Evolutionary conservation across 1,140 invertebrate genomes (phyloP).

Genomic region (Acromyrmex echinatior): DNA sequence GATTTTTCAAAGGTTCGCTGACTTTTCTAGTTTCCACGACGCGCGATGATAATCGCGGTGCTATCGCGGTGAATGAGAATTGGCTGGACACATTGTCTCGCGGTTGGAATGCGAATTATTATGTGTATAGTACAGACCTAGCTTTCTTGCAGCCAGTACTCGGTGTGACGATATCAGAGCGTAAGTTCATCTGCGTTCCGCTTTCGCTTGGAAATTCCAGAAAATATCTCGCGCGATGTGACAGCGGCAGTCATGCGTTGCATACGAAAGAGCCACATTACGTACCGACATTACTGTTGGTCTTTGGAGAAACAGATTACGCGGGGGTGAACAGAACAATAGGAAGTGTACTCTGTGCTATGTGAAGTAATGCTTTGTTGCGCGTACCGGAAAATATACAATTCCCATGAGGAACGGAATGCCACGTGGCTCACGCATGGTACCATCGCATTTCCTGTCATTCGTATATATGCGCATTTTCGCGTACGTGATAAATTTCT

Average conservation of each 20-base stretch:
- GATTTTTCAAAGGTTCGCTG: slow-evolving; percentile 35
- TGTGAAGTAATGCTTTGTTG: slow-evolving; percentile 34
- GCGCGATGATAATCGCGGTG: slow-evolving; percentile 38
- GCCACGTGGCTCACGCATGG: slow-evolving; percentile 28
- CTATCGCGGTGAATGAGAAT: slow-evolving; percentile 32
- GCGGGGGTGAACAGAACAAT: slow-evolving; percentile 38
- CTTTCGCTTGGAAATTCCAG: slow-evolving; percentile 57
- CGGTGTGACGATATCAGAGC: slow-evolving; percentile 21
- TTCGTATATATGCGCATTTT: slow-evolving; percentile 12
- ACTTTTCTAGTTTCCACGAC: slow-evolving; percentile 38
- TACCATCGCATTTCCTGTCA: slow-evolving; percentile 16
- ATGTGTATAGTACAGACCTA: slow-evolving; percentile 24
- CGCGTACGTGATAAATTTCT: slow-evolving; percentile 33
- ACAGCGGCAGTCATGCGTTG: not conserved
- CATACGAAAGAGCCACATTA: slow-evolving; percentile 57
- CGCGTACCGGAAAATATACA: slow-evolving; percentile 49
- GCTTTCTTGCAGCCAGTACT: slow-evolving; percentile 8
- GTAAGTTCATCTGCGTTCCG: slow-evolving; percentile 22
- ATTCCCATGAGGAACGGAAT: slow-evolving; percentile 10
- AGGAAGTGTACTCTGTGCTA: slow-evolving; percentile 23
- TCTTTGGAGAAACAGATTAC: slow-evolving; percentile 58
- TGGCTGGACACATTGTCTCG: slow-evolving; percentile 52
- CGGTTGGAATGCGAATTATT: slow-evolving; percentile 62
- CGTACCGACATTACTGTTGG: slow-evolving; percentile 53
- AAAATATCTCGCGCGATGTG: slow-evolving; percentile 56